Evolutionary conservation across 2,113 vertebrate genomes (phyloP), one percentile per base, ranked within the genome.

Genomic region (Acanthochromis polyacanthus): DNA sequence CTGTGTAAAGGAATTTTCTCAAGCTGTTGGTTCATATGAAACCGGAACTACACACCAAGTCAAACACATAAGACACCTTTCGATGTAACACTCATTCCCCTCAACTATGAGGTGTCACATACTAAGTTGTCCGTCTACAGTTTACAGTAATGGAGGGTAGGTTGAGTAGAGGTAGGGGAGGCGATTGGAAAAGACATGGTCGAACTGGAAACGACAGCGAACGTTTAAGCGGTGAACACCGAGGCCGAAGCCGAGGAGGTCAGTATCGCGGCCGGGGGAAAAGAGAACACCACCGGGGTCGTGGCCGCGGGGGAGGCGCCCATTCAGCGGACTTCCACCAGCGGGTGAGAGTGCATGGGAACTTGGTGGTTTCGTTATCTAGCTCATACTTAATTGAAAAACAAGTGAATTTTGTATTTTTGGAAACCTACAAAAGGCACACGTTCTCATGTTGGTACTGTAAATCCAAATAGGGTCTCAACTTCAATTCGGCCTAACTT

Each of bases 211-310:
- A 48, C 45, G 85, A 91, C 25, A 6, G 58, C 20, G 88, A 80
- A 14, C 46, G 55, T 11, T 56, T 45, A 14, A 73, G 84, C 22
- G 86, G 85, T 36, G 93, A 91, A 7, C 82, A 89, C 70, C 82
- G 93, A 55, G 91, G 92, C 10, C 81, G 93, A 71, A 93, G 94
- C 25, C 86, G 94, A 82, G 93, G 93, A 63, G 81, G 90, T 0
- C 80, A 91, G 25, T 63, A 91, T 71, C 92, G 93, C 1, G 89
- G 93, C 59, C 85, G 93, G 19, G 88, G 89, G 0, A 94, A 81
- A 68, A 89, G 92, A 64, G 93, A 95, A 57, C 86, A 92, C 79
- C 52, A 93, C 71, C 91, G 93, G 0, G 94, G 93, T 5, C 93
- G 92, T 55, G 94, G 92, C 46, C 89, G 90, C 8, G 85, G 81